Base-by-base conservation (phyloP, 23 tunicate genomes). In the Ciona savignyi region DNA sequence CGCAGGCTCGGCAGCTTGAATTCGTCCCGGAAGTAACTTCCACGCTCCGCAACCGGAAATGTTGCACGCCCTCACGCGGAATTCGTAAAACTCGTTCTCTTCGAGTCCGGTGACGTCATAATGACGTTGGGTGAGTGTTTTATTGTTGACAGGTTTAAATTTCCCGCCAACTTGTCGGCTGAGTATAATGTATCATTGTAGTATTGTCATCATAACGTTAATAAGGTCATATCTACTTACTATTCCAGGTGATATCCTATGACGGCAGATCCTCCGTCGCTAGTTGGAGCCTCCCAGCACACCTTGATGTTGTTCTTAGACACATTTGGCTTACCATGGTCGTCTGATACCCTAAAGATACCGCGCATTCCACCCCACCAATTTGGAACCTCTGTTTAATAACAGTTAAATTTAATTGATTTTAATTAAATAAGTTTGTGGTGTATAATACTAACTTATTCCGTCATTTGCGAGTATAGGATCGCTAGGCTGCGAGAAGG, bases 281-380 rank as follows among this genome's bases (percentile, higher is more conserved):
- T 84, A 23, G 77, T 48, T 22, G 99, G 99, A 6, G 74, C 63
- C 33, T 87, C 95, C 99, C 99, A 94, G 75, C 95, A 82, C 62
- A 94, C 82, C 34, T 94, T 94, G 21, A 94, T 87, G 2, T 90
- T 86, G 32, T 83, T 75, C 65, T 83, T 82, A 0, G 99, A 87
- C 51, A 94, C 86, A 33, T 78, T 74, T 22, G 91, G 87, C 70
- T 71, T 83, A 27, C 99, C 99, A 27, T 87, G 60, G 9, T 82
- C 82, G 26, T 83, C 81, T 15, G 95, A 78, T 4, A 94, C 90
- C 27, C 88, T 75, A 77, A 94, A 87, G 35, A 94, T 23, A 0
- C 83, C 85, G 2, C 74, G 83, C 30, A 83, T 77, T 3, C 86
- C 89, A 25, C 99, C 99, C 84, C 86, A 83, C 99, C 99, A 94